Evolutionary conservation across 1,140 invertebrate genomes (phyloP), one percentile per base, ranked within the genome.

Genomic region (Melanaphis sacchari): DNA sequence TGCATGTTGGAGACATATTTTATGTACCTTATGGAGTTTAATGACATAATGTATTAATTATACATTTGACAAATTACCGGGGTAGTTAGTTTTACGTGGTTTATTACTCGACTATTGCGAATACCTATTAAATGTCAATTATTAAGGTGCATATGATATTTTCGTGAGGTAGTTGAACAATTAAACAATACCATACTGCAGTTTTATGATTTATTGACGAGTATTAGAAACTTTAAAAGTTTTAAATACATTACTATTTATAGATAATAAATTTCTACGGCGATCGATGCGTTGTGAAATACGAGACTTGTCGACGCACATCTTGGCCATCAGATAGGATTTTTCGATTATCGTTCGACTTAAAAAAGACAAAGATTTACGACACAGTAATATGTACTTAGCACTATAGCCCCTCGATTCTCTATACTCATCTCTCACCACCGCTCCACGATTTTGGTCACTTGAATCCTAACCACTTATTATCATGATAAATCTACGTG

Each of bases 21-120:
- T 88, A 87, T 43, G 31, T 31, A 46, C 43, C 15, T 49, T 49
- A 49, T 21, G 85, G 22, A 49, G 43, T 49, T 49, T 88, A 87
- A 87, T 15, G 26, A 11, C 15, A n/a, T 43, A 31, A 43, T 7
- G 5, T 88, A 46, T 46, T 88, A 46, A 49, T 88, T 49, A 88
- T 46, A 46, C 31, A 49, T 88, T 46, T 88, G 43, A 88, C 43
- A 88, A 88, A 88, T 88, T 88, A 88, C 40, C 9, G 38, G 40
- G 22, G 7, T 85, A 85, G 82, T 85, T 18, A 40, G 38, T 85
- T 41, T 85, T 85, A 41, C 59, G n/a, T 41, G 24, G 82, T 85
- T 85, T 26, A 85, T n/a, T 41, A 85, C 82, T 85, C 24, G 24
- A 43, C 82, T 85, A 26, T 41, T 24, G 59, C 18, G n/a, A 76